Evolutionary conservation across 2,888 invertebrate genomes (phyloP).

Genomic region (Hartigia nigra): DNA sequence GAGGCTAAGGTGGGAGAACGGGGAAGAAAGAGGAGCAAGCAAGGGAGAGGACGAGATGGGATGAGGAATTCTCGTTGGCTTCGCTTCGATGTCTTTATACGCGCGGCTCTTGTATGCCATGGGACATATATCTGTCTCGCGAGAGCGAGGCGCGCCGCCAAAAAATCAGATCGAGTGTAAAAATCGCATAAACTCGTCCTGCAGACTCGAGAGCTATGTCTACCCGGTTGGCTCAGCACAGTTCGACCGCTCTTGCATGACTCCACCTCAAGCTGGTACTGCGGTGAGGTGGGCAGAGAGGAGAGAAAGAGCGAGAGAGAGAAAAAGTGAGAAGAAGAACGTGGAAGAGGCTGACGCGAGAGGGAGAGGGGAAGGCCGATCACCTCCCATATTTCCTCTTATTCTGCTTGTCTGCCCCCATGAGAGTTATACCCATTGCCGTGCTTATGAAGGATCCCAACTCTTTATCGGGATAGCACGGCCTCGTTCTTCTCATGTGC

Average conservation of each 20-base stretch:
- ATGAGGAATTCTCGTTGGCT: conserved; percentile 67
- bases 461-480: conserved; percentile 31
- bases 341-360: neutral
- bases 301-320: conserved; percentile 25
- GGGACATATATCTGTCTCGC: conserved; percentile 65
- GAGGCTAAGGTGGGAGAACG: conserved; percentile 12
- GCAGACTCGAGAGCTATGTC: conserved; percentile 60
- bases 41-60: conserved; percentile 52
- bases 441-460: conserved; percentile 32
- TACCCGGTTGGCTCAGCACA: conserved; percentile 49
- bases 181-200: conserved; percentile 67
- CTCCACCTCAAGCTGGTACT: conserved; percentile 43
- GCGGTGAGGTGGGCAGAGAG: neutral
- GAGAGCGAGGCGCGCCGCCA: conserved; percentile 65
- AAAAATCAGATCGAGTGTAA: conserved; percentile 66
- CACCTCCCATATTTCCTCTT: conserved; percentile 63
- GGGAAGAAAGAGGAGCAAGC: conserved; percentile 24
- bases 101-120: conserved; percentile 64
- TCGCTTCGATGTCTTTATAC: conserved; percentile 66
- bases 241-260: conserved; percentile 40
- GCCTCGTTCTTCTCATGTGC: conserved; percentile 2
- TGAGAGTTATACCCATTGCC: conserved; percentile 53
- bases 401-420: conserved; percentile 53
- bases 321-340: neutral
- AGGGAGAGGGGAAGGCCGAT: conserved; percentile 50